These are phyloP conservation scores for Cassiopea xamachana DNA, from an alignment of 30 jellyfish, hydroid and myxozoan genomes.

Conservation along the genomic window DNA sequence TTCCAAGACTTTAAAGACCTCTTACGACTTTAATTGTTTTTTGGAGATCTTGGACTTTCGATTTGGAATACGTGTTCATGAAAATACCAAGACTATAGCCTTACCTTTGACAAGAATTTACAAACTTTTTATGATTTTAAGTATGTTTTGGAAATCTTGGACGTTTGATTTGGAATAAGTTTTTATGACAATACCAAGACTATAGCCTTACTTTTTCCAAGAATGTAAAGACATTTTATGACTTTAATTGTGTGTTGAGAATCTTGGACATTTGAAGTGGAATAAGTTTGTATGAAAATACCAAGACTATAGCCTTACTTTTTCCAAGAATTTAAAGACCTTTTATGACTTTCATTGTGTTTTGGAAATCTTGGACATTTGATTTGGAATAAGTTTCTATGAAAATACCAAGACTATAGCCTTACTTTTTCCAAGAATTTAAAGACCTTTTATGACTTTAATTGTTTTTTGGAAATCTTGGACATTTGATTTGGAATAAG, in stretches of 20 bases:
- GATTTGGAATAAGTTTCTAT: not conserved
- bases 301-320: not conserved
- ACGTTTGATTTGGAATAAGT: not conserved
- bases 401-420: not conserved
- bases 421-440: not conserved
- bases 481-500: too few relatives aligned
- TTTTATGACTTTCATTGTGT: not conserved
- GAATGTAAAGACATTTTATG: too few relatives aligned
- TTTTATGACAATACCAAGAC: not conserved
- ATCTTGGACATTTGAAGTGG: not conserved
- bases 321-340: too few relatives aligned
- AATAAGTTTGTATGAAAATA: not conserved
- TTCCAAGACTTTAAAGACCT: not conserved
- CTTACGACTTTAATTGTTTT: too few relatives aligned
- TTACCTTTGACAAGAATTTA: not conserved
- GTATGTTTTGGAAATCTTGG: not conserved
- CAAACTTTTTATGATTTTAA: too few relatives aligned
- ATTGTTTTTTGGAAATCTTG: too few relatives aligned
- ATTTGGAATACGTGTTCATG: not conserved
- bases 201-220: not conserved
- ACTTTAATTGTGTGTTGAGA: not conserved
- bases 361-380: not conserved
- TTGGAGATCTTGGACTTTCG: not conserved
- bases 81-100: not conserved
- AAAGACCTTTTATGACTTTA: too few relatives aligned